A percentile compares a stretch with the other conserved stretches of the same genome.
These are phyloP conservation scores for Pangasius djambal DNA, from an alignment of 2,797 vertebrate genomes.

Conservation along the genomic window DNA sequence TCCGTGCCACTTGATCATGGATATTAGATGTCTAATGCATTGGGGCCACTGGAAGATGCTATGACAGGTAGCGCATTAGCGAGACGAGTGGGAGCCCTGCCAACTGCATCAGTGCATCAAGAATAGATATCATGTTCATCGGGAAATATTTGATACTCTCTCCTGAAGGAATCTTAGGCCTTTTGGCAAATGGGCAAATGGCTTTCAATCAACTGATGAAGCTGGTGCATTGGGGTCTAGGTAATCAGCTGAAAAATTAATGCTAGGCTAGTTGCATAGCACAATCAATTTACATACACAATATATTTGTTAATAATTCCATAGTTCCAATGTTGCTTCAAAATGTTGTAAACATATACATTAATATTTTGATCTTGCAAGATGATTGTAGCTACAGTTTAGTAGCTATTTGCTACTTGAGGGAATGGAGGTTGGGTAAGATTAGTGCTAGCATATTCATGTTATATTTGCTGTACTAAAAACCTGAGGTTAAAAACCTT, in stretches of 20 bases:
- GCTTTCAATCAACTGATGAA: conserved; percentile 52
- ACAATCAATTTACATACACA: background rate
- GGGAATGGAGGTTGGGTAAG: background rate
- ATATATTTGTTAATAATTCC: background rate
- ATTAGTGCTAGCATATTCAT: conserved; percentile 25
- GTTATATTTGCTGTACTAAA: conserved; percentile 23
- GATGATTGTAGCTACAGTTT: background rate
- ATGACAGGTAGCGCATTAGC: conserved; percentile 72
- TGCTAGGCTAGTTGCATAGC: conserved; percentile 18
- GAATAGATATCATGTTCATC: conserved; percentile 74
- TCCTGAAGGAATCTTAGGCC: conserved; percentile 53
- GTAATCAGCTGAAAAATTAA: conserved; percentile 44
- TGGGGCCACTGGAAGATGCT: conserved; percentile 75
- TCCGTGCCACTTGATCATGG: conserved; percentile 75
- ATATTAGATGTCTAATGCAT: conserved; percentile 81
- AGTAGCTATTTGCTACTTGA: conserved; percentile 2
- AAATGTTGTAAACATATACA: background rate
- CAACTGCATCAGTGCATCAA: conserved; percentile 73
- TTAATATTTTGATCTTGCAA: background rate
- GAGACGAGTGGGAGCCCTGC: conserved; percentile 56
- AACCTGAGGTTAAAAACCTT: conserved; percentile 36
- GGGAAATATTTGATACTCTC: conserved; percentile 62
- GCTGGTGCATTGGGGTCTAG: conserved; percentile 14
- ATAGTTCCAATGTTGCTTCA: background rate
- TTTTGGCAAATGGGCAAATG: conserved; percentile 50